Conservation (phyloP, 37 sponge, comb jelly and placozoan genomes). For the Sycon ciliatum region DNA sequence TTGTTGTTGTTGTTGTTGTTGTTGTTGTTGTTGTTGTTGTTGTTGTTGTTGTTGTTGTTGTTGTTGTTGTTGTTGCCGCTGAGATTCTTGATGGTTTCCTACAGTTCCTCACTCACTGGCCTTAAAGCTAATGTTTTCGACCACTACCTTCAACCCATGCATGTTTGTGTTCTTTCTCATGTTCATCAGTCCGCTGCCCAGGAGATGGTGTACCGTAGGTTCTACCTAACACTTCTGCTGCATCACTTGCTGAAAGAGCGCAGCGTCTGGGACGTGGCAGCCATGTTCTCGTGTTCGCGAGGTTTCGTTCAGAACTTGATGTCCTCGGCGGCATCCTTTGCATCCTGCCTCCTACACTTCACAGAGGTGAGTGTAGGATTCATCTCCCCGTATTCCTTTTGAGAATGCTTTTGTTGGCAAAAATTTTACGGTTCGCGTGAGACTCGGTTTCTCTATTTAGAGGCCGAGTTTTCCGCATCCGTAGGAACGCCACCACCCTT, state of each 20-base stretch:
- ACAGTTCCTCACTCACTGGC: neutral
- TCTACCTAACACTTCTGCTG: slow-evolving; percentile 66
- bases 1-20: too few species aligned
- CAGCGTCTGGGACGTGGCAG: slow-evolving; percentile 61
- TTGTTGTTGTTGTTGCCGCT: too few species aligned
- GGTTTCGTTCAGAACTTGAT: slow-evolving; percentile 66
- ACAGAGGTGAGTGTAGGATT: too few species aligned
- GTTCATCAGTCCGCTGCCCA: slow-evolving; percentile 14
- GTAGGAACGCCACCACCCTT: too few species aligned
- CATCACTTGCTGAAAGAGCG: slow-evolving; percentile 33
- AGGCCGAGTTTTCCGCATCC: too few species aligned
- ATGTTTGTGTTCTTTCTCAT: neutral
- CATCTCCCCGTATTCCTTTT: too few species aligned
- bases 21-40: too few species aligned
- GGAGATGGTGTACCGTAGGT: slow-evolving; percentile 33
- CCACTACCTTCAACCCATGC: too few species aligned
- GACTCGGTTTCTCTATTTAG: too few species aligned
- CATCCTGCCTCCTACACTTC: slow-evolving; percentile 66
- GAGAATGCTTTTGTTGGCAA: too few species aligned
- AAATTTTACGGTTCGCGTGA: too few species aligned
- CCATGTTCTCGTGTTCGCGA: slow-evolving; percentile 59
- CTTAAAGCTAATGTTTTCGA: neutral
- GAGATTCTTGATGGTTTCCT: neutral
- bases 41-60: too few species aligned
- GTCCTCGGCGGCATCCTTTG: slow-evolving; percentile 45